phyloP scores from a whole-genome alignment of 2,888 invertebrate genomes.

The Nezara viridula region DNA sequence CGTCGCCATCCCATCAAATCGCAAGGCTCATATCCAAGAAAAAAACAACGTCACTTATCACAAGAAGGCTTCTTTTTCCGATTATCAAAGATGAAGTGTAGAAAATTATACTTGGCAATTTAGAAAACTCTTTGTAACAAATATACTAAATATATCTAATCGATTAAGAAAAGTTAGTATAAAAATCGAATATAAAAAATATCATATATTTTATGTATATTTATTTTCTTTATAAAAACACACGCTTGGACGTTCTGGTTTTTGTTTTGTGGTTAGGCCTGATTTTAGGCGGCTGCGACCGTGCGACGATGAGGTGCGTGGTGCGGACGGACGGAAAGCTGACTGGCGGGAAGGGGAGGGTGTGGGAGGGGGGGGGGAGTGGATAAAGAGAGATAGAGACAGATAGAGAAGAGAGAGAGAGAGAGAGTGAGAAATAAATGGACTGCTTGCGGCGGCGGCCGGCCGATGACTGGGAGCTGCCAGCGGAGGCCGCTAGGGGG shows the following conservation, averaged over 20 bases:
- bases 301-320: slow-evolving; percentile 53
- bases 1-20: slow-evolving; percentile 63
- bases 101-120: slow-evolving; percentile 9
- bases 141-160: slow-evolving; percentile 43
- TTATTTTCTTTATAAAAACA: slow-evolving; percentile 36
- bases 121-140: slow-evolving; percentile 44
- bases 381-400: slow-evolving; percentile 54
- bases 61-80: slow-evolving; percentile 56
- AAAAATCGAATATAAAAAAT: slow-evolving; percentile 48
- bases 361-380: slow-evolving; percentile 51
- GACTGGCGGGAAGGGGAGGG: slow-evolving; percentile 54
- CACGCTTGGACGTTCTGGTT: slow-evolving; percentile 54
- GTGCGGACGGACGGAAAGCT: slow-evolving; percentile 47
- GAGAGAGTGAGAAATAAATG: slow-evolving; percentile 56
- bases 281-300: slow-evolving; percentile 46
- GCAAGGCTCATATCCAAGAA: slow-evolving; percentile 57
- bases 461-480: slow-evolving; percentile 61
- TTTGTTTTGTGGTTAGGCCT: slow-evolving; percentile 48
- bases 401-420: slow-evolving; percentile 47
- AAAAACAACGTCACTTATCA: slow-evolving; percentile 49
- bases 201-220: slow-evolving; percentile 29
- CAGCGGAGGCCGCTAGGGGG: background rate
- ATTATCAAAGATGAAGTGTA: background rate
- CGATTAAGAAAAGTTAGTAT: slow-evolving; percentile 2
- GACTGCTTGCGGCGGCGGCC: slow-evolving; percentile 58